Conservation (phyloP, 2,797 vertebrate genomes). For the Muscicapa striata region DNA sequence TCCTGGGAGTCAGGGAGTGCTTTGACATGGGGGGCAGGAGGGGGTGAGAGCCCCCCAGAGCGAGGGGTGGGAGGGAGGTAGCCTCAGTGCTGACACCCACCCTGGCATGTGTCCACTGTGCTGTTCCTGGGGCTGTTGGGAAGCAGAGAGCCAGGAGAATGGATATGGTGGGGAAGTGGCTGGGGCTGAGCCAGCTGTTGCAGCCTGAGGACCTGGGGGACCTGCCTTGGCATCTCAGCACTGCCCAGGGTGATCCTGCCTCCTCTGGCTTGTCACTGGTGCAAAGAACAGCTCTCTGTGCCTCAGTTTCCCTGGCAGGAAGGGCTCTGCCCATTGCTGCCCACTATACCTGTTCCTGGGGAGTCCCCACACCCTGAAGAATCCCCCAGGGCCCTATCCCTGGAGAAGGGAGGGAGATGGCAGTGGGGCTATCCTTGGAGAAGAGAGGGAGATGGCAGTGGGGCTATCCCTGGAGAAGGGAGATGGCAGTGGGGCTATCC, state of each 20-base stretch:
- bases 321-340: neutral
- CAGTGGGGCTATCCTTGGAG: neutral
- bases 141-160: neutral
- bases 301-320: neutral
- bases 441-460: no score
- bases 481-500: no score
- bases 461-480: no score
- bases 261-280: neutral
- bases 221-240: neutral
- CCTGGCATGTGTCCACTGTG: neutral
- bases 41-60: rapidly evolving
- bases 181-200: neutral
- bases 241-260: neutral
- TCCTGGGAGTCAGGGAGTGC: neutral
- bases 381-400: neutral
- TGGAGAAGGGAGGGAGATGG: neutral
- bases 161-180: neutral
- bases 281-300: neutral
- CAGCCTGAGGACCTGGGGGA: rapidly evolving
- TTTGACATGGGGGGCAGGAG: neutral
- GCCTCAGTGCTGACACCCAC: neutral
- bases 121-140: neutral
- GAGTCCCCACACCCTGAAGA: rapidly evolving
- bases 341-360: neutral
- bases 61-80: no score